Evolutionary conservation across 1,140 invertebrate species (phyloP).

Genomic region (Zaprionus tsacasi): DNA sequence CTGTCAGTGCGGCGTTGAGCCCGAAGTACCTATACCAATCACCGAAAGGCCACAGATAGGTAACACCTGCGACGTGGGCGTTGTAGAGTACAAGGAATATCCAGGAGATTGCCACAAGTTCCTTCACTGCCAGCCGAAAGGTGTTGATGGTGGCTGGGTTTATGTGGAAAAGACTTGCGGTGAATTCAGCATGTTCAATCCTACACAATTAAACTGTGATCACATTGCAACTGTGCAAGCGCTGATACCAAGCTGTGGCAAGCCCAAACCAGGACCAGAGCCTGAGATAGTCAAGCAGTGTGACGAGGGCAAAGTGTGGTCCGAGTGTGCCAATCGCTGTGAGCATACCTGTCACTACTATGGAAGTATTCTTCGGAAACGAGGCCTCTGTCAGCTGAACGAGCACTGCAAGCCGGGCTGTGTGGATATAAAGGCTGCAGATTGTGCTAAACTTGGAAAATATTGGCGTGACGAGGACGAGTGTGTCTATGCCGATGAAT

Average conservation of each 20-base stretch:
- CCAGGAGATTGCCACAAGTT: slow-evolving; percentile 87
- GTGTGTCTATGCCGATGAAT: slow-evolving; percentile 89
- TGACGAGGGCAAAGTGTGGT: slow-evolving; percentile 84
- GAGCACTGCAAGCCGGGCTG: slow-evolving; percentile 81
- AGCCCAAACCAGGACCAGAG: slow-evolving; percentile 23
- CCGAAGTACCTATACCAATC: slow-evolving; percentile 27
- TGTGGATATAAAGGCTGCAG: slow-evolving; percentile 75
- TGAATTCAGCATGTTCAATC: slow-evolving; percentile 87
- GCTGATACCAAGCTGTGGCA: slow-evolving; percentile 87
- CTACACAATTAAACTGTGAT: slow-evolving; percentile 87
- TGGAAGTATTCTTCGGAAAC: slow-evolving; percentile 65
- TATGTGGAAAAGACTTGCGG: slow-evolving; percentile 87
- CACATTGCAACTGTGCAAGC: slow-evolving; percentile 86
- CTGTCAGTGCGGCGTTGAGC: slow-evolving; percentile 87
- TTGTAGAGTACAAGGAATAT: slow-evolving; percentile 84
- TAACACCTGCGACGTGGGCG: slow-evolving; percentile 52
- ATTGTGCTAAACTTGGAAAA: slow-evolving; percentile 56
- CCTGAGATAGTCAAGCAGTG: slow-evolving; percentile 50
- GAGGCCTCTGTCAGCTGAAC: slow-evolving; percentile 69
- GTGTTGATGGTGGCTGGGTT: slow-evolving; percentile 58
- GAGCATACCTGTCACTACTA: slow-evolving; percentile 87
- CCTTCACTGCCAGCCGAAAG: slow-evolving; percentile 86
- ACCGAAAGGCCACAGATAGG: slow-evolving; percentile 62
- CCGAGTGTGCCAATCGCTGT: slow-evolving; percentile 87
- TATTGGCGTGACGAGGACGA: slow-evolving; percentile 88